These are phyloP conservation scores for Paracentrotus lividus DNA, from an alignment of 53 echinoderm and acorn worm genomes.

Conservation along the genomic window DNA sequence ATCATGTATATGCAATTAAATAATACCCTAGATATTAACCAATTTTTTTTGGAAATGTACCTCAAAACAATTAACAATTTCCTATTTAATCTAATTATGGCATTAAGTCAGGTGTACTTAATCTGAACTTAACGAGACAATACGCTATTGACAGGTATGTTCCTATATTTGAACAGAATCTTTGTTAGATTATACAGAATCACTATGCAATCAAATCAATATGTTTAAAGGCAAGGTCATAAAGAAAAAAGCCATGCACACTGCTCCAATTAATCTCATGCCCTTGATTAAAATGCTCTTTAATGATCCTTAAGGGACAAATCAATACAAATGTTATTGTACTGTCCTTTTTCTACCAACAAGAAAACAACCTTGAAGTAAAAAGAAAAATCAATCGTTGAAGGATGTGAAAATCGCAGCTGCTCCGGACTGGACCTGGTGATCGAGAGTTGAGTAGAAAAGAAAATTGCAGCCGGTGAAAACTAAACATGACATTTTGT, in stretches of 20 bases:
- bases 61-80: no score
- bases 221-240: background rate
- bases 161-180: background rate
- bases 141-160: background rate
- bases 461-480: background rate
- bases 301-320: background rate
- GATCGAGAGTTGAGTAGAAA: no score
- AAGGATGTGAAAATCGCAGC: constrained; percentile 21
- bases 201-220: background rate
- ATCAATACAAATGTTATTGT: background rate
- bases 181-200: background rate
- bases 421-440: background rate
- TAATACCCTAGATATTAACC: no score
- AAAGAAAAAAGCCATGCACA: background rate
- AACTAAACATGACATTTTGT: constrained; percentile 13
- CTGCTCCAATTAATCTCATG: background rate
- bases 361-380: background rate
- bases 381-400: constrained; percentile 31
- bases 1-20: no score
- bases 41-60: no score
- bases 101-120: constrained; percentile 8
- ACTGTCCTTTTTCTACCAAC: background rate
- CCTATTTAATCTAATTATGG: no score
- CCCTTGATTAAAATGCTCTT: constrained; percentile 42
- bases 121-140: background rate